phyloP scores from a whole-genome alignment of 2,888 invertebrate species.

The Quadriops clusia region DNA sequence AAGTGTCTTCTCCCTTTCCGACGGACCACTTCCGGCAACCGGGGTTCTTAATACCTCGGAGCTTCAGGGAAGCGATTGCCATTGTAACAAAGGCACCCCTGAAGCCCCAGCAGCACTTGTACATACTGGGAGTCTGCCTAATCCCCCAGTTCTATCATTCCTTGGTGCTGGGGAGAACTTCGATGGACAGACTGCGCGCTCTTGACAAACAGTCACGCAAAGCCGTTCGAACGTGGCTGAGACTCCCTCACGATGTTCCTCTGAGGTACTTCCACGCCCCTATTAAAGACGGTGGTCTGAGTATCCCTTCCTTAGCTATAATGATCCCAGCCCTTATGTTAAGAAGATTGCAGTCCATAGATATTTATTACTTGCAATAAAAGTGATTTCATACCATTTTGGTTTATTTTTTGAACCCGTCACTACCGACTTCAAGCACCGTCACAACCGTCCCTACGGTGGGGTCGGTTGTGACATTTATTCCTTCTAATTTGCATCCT shows the following conservation, averaged over 20 bases:
- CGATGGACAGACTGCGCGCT: too few relatives aligned
- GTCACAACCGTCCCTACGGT: too few relatives aligned
- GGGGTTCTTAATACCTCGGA: neutral
- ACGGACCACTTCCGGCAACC: neutral
- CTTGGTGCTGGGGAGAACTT: too few relatives aligned
- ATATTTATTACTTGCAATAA: too few relatives aligned
- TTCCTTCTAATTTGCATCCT: too few relatives aligned
- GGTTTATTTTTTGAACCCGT: too few relatives aligned
- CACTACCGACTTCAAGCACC: too few relatives aligned
- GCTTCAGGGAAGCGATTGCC: neutral
- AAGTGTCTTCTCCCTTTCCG: neutral
- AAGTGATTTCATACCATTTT: too few relatives aligned
- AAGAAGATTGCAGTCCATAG: too few relatives aligned
- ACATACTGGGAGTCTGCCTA: slow-evolving; percentile 10
- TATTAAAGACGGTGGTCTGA: slow-evolving; percentile 22
- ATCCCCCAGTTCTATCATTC: slow-evolving; percentile 22
- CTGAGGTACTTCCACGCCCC: slow-evolving; percentile 24
- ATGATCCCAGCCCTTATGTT: slow-evolving; percentile 5
- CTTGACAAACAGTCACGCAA: slow-evolving; percentile 23
- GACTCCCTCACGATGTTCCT: slow-evolving; percentile 24
- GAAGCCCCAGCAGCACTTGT: slow-evolving; percentile 7
- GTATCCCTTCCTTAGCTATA: slow-evolving; percentile 18
- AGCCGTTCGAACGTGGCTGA: slow-evolving; percentile 22
- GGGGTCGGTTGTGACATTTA: too few relatives aligned
- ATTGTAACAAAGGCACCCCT: slow-evolving; percentile 2